Conservation (phyloP, 2,888 invertebrate species). For the Lordiphosa fenestrarum region DNA sequence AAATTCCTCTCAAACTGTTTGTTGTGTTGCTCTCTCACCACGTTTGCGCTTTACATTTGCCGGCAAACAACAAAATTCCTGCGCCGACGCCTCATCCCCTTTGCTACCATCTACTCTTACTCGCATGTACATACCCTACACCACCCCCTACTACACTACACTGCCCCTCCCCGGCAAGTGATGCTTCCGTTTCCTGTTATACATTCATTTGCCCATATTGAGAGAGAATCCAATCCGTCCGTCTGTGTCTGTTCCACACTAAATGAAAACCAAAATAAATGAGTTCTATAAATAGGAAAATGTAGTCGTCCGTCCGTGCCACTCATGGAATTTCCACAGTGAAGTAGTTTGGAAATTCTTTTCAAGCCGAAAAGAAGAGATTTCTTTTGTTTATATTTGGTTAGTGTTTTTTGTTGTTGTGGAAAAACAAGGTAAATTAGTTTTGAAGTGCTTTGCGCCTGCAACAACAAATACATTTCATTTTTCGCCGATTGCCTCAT, state of each 20-base stretch:
- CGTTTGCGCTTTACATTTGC: conserved; percentile 63
- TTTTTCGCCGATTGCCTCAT: conserved; percentile 41
- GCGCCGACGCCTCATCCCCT: background rate
- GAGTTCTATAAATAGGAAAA: conserved; percentile 46
- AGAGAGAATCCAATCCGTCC: background rate
- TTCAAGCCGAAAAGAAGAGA: conserved; percentile 16
- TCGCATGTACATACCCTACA: background rate
- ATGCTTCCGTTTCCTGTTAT: conserved; percentile 36
- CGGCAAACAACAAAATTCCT: conserved; percentile 52
- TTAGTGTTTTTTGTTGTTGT: conserved; percentile 5
- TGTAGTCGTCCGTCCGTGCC: conserved; percentile 16
- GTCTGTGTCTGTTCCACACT: conserved; percentile 22
- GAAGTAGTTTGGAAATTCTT: conserved; percentile 35
- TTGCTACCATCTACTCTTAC: background rate
- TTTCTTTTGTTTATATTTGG: conserved; percentile 17
- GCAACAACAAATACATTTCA: conserved; percentile 33
- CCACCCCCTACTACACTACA: background rate
- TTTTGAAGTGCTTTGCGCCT: conserved; percentile 51
- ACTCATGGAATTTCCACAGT: conserved; percentile 28
- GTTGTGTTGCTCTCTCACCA: conserved; percentile 7
- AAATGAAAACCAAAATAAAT: conserved; percentile 48
- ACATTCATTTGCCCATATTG: conserved; percentile 2
- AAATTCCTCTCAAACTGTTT: too few species aligned
- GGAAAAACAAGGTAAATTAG: conserved; percentile 61
- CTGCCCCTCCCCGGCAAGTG: background rate